A percentile compares a stretch with the other conserved stretches of the same genome.
Evolutionary conservation across 2,888 invertebrate species (phyloP).

Genomic region (Heliconius ethilla): DNA sequence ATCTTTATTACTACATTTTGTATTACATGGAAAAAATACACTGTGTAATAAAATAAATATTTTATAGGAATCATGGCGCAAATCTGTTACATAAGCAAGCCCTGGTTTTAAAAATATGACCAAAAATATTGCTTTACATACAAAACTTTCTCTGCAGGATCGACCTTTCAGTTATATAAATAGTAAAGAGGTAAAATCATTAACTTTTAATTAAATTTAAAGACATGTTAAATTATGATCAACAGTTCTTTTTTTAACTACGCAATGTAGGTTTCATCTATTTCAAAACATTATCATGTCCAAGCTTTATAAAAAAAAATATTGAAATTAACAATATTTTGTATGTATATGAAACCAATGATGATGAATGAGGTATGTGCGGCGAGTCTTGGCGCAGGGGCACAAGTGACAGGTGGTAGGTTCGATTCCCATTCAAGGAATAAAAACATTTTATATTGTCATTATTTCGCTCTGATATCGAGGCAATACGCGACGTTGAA

Average conservation of each 20-base stretch:
- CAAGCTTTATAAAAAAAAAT: not conserved
- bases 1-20: no score
- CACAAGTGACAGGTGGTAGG: no score
- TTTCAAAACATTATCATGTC: not conserved
- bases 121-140: slow-evolving; percentile 24
- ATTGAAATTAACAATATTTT: not conserved
- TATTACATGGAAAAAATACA: not conserved
- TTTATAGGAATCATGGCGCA: slow-evolving; percentile 19
- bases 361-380: no score
- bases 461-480: no score
- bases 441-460: no score
- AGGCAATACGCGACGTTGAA: no score
- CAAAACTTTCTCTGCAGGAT: slow-evolving; percentile 18
- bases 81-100: not conserved
- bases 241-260: not conserved
- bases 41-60: not conserved
- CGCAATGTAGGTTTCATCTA: not conserved
- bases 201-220: not conserved
- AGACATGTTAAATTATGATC: not conserved
- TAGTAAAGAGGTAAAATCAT: not conserved
- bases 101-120: slow-evolving; percentile 14
- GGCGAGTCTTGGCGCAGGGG: no score
- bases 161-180: slow-evolving; percentile 17
- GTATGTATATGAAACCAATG: no score
- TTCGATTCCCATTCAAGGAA: no score